Conservation (phyloP, 2,888 invertebrate genomes). For the Thereva nobilitata region DNA sequence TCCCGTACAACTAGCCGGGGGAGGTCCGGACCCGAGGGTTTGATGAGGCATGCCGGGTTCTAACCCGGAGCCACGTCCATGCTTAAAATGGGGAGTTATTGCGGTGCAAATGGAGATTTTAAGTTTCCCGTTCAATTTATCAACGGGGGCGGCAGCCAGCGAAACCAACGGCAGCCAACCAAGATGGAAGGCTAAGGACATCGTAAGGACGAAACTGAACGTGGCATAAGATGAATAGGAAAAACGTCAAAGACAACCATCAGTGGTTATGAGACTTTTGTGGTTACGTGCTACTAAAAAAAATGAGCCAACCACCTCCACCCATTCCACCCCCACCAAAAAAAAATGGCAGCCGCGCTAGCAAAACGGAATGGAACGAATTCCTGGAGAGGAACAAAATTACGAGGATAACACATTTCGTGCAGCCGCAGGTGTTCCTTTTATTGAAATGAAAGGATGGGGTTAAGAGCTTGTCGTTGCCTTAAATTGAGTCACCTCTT, state of each 20-base stretch:
- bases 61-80: constrained; percentile 20
- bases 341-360: constrained; percentile 4
- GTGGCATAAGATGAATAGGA: constrained; percentile 25
- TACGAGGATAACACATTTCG: constrained; percentile 29
- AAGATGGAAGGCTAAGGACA: constrained; percentile 7
- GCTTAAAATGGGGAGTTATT: constrained; percentile 26
- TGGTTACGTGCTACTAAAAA: constrained; percentile 31
- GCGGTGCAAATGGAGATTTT: constrained; percentile 34
- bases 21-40: neutral
- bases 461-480: constrained; percentile 28
- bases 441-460: constrained; percentile 28
- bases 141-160: neutral
- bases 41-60: neutral
- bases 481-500: constrained; percentile 14
- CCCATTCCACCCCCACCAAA: neutral
- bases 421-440: constrained; percentile 27
- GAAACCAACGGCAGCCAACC: neutral
- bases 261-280: constrained; percentile 32
- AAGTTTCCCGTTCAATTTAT: constrained; percentile 33
- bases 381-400: constrained; percentile 17
- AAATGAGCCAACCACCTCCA: neutral
- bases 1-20: neutral
- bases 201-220: too few species aligned
- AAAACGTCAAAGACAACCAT: constrained; percentile 34
- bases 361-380: constrained; percentile 4